Base-by-base conservation (phyloP, 2,888 invertebrate genomes). In the Cremastinae sp. region DNA sequence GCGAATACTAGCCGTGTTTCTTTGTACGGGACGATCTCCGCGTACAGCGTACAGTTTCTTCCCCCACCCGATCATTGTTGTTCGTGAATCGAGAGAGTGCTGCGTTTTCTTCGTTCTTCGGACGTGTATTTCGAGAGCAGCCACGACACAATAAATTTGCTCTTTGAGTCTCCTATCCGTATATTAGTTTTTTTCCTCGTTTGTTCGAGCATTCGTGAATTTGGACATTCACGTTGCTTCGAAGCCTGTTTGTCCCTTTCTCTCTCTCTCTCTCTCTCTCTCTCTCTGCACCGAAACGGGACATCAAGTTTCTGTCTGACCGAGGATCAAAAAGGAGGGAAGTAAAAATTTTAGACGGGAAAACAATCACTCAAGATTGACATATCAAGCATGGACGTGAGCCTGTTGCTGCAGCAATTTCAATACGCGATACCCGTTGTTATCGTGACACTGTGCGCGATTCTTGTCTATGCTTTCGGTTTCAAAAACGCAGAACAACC, bases 401-500 rank as follows among this genome's bases (percentile, higher is more conserved):
- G 80, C 73, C 69, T 84, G 79, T 76, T 88, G 69, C 77, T 88
- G 69, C 87, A 85, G 74, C 85, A 88, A 71, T 83, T 91, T 72
- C 91, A 91, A 79, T 91, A 92, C 83, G 92, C 91, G 73, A 86
- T 92, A 68, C 92, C 92, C 74, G 92, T 93, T 62, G 90, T 91
- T 55, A 90, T 93, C 87, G 94, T 95, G 84, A 92, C 95, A 87
- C 90, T 95, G 83, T 94, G 93, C 88, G 94, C 94, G 81, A 91
- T 94, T 81, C 90, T 95, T 82, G 94, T 95, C 84, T 95, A 94
- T 91, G 93, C 93, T 80, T 95, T 95, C 90, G 95, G 95, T 79
- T 95, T 96, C 90, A 94, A 94, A 91, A 93, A 94, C 78, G 93
- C 94, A 81, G 94, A 94, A 89, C 95, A 95, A 90, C 96, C 96